Percentiles rank a stretch among this genome's conserved stretches.
Evolutionary conservation across 2,113 vertebrate species (phyloP).

Genomic region (Marcusenius ussheri): DNA sequence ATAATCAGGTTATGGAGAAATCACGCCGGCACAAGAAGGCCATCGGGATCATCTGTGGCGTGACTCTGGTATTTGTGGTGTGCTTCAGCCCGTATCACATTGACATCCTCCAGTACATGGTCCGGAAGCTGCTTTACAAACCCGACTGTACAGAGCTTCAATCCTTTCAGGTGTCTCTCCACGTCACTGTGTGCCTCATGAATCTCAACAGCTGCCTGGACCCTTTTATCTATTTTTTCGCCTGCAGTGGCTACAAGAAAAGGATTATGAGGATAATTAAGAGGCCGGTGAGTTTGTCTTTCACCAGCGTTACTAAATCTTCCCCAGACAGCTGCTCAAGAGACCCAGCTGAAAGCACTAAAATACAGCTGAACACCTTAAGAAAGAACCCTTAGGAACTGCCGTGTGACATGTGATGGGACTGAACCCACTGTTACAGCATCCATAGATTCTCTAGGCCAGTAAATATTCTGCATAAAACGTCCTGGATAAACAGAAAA

Average conservation of each 20-base stretch:
- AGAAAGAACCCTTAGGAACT: constrained; percentile 17
- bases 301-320: constrained; percentile 76
- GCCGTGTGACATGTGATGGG: neutral
- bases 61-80: constrained; percentile 80
- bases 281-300: constrained; percentile 74
- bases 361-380: constrained; percentile 45
- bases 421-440: neutral
- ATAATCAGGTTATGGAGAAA: constrained; percentile 78
- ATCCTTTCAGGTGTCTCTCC: constrained; percentile 83
- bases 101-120: constrained; percentile 85
- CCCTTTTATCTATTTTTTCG: constrained; percentile 95
- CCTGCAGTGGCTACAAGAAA: constrained; percentile 93
- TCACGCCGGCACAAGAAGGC: constrained; percentile 85
- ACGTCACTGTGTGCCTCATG: constrained; percentile 88
- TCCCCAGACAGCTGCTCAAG: constrained; percentile 78
- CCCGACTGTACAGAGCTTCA: constrained; percentile 63
- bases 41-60: constrained; percentile 82
- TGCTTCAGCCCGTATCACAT: constrained; percentile 91
- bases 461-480: neutral
- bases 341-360: constrained; percentile 49
- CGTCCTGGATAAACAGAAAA: neutral
- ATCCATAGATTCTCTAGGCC: neutral
- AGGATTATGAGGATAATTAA: constrained; percentile 75
- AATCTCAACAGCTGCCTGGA: constrained; percentile 92
- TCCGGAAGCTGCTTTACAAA: constrained; percentile 67